Evolutionary conservation across 2,797 vertebrate genomes (phyloP).

Genomic region (Apodemus agrarius): DNA sequence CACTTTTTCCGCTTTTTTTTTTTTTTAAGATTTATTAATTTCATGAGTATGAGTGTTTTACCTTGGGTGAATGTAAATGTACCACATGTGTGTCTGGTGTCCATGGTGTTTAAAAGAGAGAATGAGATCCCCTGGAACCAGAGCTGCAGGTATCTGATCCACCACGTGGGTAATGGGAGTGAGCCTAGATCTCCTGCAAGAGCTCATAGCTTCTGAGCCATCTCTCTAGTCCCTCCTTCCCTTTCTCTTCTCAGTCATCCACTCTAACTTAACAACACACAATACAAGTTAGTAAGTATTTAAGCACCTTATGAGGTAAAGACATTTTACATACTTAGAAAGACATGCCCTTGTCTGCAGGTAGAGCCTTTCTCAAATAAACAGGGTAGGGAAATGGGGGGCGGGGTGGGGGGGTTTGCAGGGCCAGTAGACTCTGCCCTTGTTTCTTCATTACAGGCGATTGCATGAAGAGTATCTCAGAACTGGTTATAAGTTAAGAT

Average conservation of each 20-base stretch:
- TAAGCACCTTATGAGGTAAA: conserved; percentile 24
- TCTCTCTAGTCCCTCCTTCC: not conserved
- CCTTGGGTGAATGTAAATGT: not conserved
- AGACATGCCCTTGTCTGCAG: not conserved
- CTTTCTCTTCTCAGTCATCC: not conserved
- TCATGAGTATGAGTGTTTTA: not conserved
- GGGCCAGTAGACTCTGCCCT: not conserved
- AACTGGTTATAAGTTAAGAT: not conserved
- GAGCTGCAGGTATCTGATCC: not conserved
- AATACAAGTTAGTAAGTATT: not conserved
- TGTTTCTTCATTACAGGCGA: not conserved
- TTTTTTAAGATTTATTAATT: not conserved
- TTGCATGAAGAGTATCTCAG: not conserved
- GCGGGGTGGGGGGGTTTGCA: not conserved
- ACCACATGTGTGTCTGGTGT: not conserved
- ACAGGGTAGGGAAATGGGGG: not conserved
- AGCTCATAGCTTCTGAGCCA: not conserved
- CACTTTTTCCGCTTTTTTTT: not conserved
- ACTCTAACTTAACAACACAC: not conserved
- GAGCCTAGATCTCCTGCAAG: not conserved
- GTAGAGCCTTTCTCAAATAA: not conserved
- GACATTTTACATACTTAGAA: not conserved
- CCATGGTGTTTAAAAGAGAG: not conserved
- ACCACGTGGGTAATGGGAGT: not conserved
- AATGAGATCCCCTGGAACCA: not conserved